A percentile compares a stretch with the other conserved stretches of the same genome.
These are phyloP conservation scores for Rhynchopsitta pachyrhyncha DNA, from an alignment of 2,113 vertebrate species.

Conservation along the genomic window DNA sequence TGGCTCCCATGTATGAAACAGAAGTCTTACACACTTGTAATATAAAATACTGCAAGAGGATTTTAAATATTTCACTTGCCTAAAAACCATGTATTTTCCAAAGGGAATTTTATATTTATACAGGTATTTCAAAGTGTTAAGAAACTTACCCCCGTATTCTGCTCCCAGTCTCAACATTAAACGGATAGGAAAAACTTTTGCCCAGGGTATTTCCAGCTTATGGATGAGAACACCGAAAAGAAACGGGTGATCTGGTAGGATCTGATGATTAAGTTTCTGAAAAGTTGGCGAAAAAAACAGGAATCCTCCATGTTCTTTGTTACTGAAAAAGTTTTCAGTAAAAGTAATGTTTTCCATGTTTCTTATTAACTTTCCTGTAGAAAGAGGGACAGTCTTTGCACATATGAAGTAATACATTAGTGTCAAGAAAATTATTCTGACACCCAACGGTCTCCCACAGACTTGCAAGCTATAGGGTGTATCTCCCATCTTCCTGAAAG, in stretches of 20 bases:
- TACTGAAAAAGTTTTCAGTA: slow-evolving; percentile 87
- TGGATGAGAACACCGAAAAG: slow-evolving; percentile 91
- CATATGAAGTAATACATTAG: not conserved
- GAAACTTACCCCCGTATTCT: slow-evolving; percentile 84
- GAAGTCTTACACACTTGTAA: not conserved
- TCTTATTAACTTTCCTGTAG: slow-evolving; percentile 86
- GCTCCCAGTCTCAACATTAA: slow-evolving; percentile 89
- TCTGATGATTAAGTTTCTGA: slow-evolving; percentile 82
- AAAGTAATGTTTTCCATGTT: slow-evolving; percentile 90
- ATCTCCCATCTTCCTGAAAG: not conserved
- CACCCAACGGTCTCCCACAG: not conserved
- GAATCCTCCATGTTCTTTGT: slow-evolving; percentile 91
- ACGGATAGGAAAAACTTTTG: slow-evolving; percentile 92
- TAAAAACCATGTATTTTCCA: not conserved
- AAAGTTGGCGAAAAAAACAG: slow-evolving; percentile 88
- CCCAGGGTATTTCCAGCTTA: slow-evolving; percentile 94
- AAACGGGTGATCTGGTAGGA: slow-evolving; percentile 84
- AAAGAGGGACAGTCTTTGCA: not conserved
- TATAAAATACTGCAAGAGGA: not conserved
- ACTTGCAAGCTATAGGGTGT: fast-evolving
- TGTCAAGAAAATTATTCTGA: not conserved
- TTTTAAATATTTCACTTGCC: not conserved
- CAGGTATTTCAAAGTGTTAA: not conserved
- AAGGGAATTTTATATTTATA: not conserved
- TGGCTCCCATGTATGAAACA: not conserved